Evolutionary conservation across 2,113 vertebrate genomes (phyloP).

Genomic region (Erythrocercus mccallii): DNA sequence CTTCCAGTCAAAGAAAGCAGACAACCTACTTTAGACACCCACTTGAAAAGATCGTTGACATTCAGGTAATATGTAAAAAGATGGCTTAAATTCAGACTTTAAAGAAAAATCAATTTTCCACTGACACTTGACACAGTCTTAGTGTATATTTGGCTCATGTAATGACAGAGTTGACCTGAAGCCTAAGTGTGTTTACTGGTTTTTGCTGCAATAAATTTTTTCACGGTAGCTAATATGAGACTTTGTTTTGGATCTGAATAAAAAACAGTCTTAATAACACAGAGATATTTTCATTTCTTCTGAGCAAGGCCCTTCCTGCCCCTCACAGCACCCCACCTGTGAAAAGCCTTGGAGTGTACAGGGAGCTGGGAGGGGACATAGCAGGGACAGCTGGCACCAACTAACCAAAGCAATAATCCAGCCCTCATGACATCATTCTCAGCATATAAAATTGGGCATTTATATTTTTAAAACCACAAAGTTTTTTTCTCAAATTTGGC

Average conservation of each 20-base stretch:
- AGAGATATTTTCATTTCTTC: accelerated
- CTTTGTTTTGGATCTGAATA: neutral
- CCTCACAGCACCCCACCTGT: accelerated
- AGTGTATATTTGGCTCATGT: neutral
- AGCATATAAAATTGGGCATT: neutral
- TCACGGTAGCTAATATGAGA: neutral
- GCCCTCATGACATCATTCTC: accelerated
- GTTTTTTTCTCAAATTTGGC: neutral
- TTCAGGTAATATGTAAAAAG: neutral
- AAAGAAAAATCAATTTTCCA: neutral
- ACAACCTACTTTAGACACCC: neutral
- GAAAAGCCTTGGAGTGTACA: neutral
- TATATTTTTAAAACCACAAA: neutral
- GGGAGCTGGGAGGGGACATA: neutral
- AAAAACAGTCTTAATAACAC: neutral
- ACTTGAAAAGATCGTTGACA: neutral
- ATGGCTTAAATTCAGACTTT: neutral
- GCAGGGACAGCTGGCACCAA: too few relatives aligned
- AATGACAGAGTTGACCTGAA: neutral
- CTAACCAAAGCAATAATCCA: neutral
- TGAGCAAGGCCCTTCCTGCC: neutral
- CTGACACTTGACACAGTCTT: neutral
- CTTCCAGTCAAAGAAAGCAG: neutral
- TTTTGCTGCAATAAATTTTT: neutral
- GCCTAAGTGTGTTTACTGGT: neutral